phyloP scores from a whole-genome alignment of 1,140 invertebrate genomes.

The Magallana gigas region DNA sequence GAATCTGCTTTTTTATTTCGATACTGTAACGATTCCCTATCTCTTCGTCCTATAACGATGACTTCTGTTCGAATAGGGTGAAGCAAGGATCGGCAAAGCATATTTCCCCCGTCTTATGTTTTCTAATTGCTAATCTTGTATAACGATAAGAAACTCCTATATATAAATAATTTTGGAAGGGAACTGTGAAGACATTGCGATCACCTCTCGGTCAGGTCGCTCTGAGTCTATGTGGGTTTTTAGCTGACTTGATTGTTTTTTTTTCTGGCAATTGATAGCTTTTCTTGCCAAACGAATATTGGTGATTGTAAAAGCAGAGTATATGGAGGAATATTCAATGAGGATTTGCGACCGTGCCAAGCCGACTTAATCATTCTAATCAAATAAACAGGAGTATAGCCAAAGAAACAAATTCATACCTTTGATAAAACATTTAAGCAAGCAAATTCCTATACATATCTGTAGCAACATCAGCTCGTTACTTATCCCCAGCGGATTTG shows the following conservation, averaged over 20 bases:
- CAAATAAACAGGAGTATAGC: slow-evolving; percentile 25
- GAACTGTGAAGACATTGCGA: neutral
- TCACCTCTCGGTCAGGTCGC: neutral
- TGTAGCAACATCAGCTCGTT: neutral
- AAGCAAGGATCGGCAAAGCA: neutral
- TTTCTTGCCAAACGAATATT: slow-evolving; percentile 6
- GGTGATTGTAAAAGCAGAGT: slow-evolving; percentile 1
- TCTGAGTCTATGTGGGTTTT: neutral
- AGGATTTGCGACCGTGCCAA: slow-evolving; percentile 16
- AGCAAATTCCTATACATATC: slow-evolving; percentile 28
- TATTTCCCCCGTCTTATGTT: slow-evolving; percentile 21
- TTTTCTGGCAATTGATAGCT: slow-evolving; percentile 24
- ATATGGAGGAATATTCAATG: neutral
- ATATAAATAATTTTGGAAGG: slow-evolving; percentile 6
- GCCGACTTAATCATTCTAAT: slow-evolving; percentile 29
- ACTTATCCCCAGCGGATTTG: neutral
- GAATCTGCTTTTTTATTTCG: too few relatives aligned
- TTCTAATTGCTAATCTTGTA: slow-evolving; percentile 34
- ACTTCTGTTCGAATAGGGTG: too few relatives aligned
- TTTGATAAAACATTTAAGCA: slow-evolving; percentile 35
- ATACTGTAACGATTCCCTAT: too few relatives aligned
- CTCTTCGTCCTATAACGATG: too few relatives aligned
- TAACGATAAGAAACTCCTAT: slow-evolving; percentile 11
- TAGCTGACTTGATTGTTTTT: slow-evolving; percentile 23
- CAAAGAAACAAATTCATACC: slow-evolving; percentile 23